phyloP scores from a whole-genome alignment of 2,888 invertebrate species.

The Nymphalis polychloros region DNA sequence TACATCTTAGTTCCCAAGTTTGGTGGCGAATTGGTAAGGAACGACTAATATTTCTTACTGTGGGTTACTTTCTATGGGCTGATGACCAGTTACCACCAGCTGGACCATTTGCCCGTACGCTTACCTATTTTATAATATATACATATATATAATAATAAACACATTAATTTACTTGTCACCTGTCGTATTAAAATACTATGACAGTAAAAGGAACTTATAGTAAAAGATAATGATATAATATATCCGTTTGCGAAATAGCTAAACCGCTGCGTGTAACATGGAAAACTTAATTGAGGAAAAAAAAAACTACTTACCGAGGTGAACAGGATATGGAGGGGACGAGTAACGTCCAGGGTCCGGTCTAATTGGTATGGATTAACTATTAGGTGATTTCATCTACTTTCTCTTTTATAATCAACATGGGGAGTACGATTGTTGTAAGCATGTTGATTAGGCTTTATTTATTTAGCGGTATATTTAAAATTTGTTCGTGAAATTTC shows the following conservation, averaged over 20 bases:
- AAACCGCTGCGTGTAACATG: slow-evolving; percentile 20
- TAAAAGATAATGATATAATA: slow-evolving; percentile 18
- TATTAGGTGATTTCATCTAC: slow-evolving; percentile 2
- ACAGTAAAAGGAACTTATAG: slow-evolving; percentile 17
- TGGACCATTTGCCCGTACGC: too few species aligned
- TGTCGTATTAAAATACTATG: slow-evolving; percentile 8
- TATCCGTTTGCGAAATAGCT: slow-evolving; percentile 33
- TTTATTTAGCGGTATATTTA: too few species aligned
- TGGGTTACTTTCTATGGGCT: too few species aligned
- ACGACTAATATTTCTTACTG: too few species aligned
- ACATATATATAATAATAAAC: slow-evolving; percentile 1
- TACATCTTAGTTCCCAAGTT: too few species aligned
- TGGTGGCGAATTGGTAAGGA: too few species aligned
- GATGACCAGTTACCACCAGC: too few species aligned
- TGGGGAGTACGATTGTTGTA: too few species aligned
- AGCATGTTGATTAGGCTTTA: too few species aligned
- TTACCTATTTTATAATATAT: too few species aligned
- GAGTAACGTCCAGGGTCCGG: slow-evolving; percentile 11
- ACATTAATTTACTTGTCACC: neutral
- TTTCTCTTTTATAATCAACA: neutral
- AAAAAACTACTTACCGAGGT: slow-evolving; percentile 27
- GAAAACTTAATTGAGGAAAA: slow-evolving; percentile 19
- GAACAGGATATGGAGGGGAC: slow-evolving; percentile 28
- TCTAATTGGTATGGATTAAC: slow-evolving; percentile 8
- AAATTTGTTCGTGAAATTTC: too few species aligned